Evolutionary conservation across 2,113 vertebrate genomes (phyloP).

Genomic region (Zosterops hypoxanthus): DNA sequence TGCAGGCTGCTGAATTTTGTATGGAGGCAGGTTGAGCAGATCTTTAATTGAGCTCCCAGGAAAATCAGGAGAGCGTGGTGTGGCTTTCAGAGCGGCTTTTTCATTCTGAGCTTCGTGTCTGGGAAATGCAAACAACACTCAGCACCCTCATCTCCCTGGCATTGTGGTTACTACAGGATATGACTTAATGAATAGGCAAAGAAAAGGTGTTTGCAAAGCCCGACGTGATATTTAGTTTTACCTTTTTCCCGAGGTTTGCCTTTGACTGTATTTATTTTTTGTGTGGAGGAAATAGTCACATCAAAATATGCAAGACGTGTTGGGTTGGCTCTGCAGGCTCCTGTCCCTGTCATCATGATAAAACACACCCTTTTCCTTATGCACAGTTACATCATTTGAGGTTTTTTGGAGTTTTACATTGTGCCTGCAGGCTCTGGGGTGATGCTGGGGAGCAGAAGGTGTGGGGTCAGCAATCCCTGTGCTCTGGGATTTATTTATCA

Average conservation of each 20-base stretch:
- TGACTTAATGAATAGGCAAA: neutral
- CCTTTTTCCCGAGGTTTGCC: neutral
- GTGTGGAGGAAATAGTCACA: neutral
- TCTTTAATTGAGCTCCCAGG: constrained; percentile 45
- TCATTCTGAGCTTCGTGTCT: neutral
- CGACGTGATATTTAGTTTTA: neutral
- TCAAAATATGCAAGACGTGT: neutral
- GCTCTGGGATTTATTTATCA: neutral
- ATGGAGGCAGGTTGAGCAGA: constrained; percentile 21
- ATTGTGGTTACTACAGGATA: neutral
- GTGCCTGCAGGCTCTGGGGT: neutral
- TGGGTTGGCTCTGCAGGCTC: neutral
- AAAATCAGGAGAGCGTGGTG: neutral
- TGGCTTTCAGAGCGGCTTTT: neutral
- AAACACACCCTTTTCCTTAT: neutral
- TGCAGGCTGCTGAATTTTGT: constrained; percentile 51
- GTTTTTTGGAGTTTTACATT: neutral
- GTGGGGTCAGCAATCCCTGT: neutral
- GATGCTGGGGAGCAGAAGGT: neutral
- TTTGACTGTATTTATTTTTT: neutral
- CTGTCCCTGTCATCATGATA: neutral
- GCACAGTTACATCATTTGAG: neutral
- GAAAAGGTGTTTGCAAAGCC: neutral
- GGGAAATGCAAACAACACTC: neutral
- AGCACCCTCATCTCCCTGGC: neutral